Conservation (phyloP, 2,888 invertebrate species). For the Digitonthophagus gazella region DNA sequence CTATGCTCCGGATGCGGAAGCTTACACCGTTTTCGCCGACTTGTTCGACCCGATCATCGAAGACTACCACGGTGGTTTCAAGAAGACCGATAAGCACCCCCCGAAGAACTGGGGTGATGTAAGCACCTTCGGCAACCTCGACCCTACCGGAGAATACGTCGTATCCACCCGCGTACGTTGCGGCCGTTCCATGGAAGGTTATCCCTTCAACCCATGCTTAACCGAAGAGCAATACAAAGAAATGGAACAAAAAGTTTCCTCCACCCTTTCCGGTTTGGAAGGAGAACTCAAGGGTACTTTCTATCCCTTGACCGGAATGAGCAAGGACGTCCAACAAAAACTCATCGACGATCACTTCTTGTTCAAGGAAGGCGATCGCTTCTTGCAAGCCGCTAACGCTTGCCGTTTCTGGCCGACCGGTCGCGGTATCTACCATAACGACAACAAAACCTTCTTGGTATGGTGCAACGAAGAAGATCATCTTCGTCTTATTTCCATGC, state of each 20-base stretch:
- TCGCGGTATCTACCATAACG: slow-evolving; percentile 97
- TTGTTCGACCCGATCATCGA: slow-evolving; percentile 98
- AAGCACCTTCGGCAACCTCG: slow-evolving; percentile 84
- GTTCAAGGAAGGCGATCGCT: slow-evolving; percentile 94
- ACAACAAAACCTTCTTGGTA: slow-evolving; percentile 94
- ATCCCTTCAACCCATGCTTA: slow-evolving; percentile 96
- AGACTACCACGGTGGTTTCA: slow-evolving; percentile 95
- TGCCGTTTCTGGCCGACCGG: slow-evolving; percentile 97
- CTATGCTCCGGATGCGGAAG: slow-evolving; percentile 96
- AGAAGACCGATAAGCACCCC: slow-evolving; percentile 92
- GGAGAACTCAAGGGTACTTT: slow-evolving; percentile 93
- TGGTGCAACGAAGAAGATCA: slow-evolving; percentile 99
- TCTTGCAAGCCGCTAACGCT: slow-evolving; percentile 89
- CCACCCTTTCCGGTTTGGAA: slow-evolving; percentile 76
- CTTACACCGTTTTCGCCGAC: slow-evolving; percentile 88
- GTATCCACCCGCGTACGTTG: slow-evolving; percentile 96
- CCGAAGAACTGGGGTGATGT: slow-evolving; percentile 93
- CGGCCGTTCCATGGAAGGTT: slow-evolving; percentile 91
- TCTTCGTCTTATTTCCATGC: slow-evolving; percentile 97
- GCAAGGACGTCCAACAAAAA: slow-evolving; percentile 93
- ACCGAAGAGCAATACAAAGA: slow-evolving; percentile 96
- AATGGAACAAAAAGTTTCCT: slow-evolving; percentile 89
- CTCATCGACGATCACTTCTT: slow-evolving; percentile 98
- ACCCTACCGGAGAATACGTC: slow-evolving; percentile 86
- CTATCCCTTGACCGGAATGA: slow-evolving; percentile 94